A percentile compares a stretch with the other conserved stretches of the same genome.
These are phyloP conservation scores for Onychostruthus taczanowskii DNA, from an alignment of 2,113 vertebrate species.

Conservation along the genomic window DNA sequence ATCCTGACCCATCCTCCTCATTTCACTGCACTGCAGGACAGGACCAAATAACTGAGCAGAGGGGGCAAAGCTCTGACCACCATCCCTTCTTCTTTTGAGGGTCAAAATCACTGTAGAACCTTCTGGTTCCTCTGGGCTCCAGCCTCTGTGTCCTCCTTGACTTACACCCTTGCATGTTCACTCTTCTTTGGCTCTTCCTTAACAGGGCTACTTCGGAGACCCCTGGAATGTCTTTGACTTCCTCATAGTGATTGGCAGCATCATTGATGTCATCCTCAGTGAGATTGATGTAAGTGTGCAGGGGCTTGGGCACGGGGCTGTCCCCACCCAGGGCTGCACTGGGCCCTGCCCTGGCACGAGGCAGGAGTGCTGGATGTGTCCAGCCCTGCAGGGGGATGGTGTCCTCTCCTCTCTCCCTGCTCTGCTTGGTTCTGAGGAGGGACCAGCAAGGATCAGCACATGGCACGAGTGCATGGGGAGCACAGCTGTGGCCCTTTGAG, in stretches of 20 bases:
- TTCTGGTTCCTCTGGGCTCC: neutral
- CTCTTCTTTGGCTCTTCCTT: neutral
- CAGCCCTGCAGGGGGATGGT: neutral
- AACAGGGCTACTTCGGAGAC: slow-evolving; percentile 95
- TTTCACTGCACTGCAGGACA: neutral
- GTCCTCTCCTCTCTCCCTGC: neutral
- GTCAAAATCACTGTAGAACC: neutral
- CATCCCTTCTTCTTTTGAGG: neutral
- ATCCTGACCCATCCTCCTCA: neutral
- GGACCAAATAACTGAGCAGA: neutral
- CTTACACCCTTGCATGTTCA: neutral
- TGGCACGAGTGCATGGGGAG: neutral
- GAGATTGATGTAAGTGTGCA: slow-evolving; percentile 90
- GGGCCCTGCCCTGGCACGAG: fast-evolving
- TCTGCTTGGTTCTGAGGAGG: neutral
- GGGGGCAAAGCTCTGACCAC: neutral
- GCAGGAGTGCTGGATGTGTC: neutral
- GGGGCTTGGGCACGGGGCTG: fast-evolving
- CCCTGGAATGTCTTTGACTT: slow-evolving; percentile 99
- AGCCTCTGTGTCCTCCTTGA: neutral
- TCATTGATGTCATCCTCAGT: slow-evolving; percentile 96
- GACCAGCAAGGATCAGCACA: neutral
- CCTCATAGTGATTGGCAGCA: slow-evolving; percentile 93
- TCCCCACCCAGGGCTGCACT: neutral
- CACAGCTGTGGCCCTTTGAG: neutral